Percentiles rank a stretch among this genome's conserved stretches.
Conservation (phyloP, 2,797 vertebrate species). For the Poecilia gillii region DNA sequence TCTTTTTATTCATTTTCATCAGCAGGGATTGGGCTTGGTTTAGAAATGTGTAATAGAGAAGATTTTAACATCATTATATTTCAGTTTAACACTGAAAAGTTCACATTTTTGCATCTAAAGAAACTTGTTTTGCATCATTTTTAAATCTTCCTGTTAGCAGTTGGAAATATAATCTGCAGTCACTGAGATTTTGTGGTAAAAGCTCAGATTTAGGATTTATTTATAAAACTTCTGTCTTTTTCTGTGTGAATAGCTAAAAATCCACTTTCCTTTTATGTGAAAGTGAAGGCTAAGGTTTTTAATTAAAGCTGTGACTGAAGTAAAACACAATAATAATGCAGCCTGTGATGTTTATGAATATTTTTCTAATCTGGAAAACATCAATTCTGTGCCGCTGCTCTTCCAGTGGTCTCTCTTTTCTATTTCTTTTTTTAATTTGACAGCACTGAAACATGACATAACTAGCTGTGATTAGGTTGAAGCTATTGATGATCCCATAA, state of each 20-base stretch:
- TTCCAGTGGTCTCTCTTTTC: neutral
- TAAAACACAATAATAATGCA: constrained; percentile 51
- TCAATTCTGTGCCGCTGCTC: neutral
- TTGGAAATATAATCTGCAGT: neutral
- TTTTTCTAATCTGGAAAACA: neutral
- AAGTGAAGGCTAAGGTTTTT: constrained; percentile 21
- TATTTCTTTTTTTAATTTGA: constrained; percentile 8
- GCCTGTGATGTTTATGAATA: neutral
- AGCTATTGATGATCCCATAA: neutral
- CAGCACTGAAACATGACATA: constrained; percentile 15
- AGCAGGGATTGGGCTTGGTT: neutral
- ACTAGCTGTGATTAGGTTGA: neutral
- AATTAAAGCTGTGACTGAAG: constrained; percentile 58
- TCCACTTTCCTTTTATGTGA: constrained; percentile 8
- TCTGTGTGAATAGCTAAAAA: neutral
- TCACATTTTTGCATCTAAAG: too few relatives aligned
- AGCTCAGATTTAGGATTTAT: too few relatives aligned
- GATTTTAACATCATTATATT: neutral
- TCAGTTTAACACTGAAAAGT: too few relatives aligned
- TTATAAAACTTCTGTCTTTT: neutral
- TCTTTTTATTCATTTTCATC: neutral
- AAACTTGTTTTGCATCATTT: neutral
- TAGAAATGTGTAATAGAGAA: neutral
- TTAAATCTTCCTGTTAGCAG: neutral
- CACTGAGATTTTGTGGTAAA: neutral